Evolutionary conservation across 2,113 vertebrate genomes (phyloP).

Genomic region (Herpailurus yagouaroundi): DNA sequence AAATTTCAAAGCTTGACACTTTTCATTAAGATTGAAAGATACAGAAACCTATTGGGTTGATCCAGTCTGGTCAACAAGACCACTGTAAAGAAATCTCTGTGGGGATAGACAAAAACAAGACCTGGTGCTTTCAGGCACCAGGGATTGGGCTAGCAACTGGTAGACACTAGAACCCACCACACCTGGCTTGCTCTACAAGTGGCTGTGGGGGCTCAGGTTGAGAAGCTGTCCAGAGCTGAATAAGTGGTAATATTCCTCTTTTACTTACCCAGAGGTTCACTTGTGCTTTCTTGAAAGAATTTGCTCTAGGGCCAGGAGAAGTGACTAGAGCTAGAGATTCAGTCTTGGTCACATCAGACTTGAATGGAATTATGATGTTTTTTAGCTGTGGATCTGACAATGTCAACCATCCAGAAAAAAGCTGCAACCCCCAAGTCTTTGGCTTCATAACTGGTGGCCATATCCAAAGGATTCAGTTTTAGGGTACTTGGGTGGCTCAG

Average conservation of each 20-base stretch:
- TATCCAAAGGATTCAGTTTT: not conserved
- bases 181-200: not conserved
- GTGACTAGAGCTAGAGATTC: not conserved
- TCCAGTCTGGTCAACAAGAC: not conserved
- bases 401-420: not conserved
- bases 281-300: not conserved
- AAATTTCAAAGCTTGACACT: not conserved
- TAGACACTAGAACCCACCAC: not conserved
- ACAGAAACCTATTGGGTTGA: not conserved
- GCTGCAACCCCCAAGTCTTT: not conserved
- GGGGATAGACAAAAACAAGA: not conserved
- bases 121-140: not conserved
- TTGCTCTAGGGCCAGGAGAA: not conserved
- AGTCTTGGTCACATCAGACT: not conserved
- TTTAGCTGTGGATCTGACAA: not conserved
- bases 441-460: not conserved
- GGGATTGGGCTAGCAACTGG: not conserved
- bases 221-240: not conserved
- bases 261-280: not conserved
- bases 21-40: not conserved
- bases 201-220: not conserved
- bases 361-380: not conserved
- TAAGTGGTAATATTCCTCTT: not conserved
- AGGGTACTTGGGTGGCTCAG: too few relatives aligned
- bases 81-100: not conserved